These are phyloP conservation scores for Periplaneta americana DNA, from an alignment of 1,140 invertebrate species.

Conservation along the genomic window DNA sequence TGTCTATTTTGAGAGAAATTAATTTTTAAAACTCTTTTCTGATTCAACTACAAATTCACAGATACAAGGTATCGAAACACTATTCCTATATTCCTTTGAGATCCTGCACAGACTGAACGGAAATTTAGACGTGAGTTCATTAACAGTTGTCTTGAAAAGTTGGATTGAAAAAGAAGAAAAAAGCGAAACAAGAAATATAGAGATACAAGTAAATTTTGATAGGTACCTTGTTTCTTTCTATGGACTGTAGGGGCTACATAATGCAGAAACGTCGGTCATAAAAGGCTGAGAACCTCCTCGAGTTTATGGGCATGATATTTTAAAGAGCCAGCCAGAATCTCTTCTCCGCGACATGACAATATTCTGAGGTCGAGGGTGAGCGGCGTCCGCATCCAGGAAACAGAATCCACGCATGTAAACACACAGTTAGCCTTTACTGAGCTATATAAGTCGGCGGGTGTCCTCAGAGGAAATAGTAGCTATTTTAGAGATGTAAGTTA, in stretches of 20 bases:
- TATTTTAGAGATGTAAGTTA: conserved; percentile 5
- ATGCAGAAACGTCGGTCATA: neutral
- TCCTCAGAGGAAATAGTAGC: conserved; percentile 6
- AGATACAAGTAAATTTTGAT: too few species aligned
- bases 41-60: too few species aligned
- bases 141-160: too few species aligned
- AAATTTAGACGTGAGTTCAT: too few species aligned
- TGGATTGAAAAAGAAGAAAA: too few species aligned
- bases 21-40: too few species aligned
- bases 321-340: neutral
- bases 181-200: too few species aligned
- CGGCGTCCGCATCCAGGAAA: neutral
- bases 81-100: too few species aligned
- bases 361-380: neutral
- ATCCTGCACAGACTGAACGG: too few species aligned
- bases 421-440: neutral
- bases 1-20: too few species aligned
- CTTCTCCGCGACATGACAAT: neutral
- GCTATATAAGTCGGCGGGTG: neutral
- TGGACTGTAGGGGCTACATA: neutral
- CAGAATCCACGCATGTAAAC: neutral
- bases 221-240: too few species aligned
- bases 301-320: neutral
- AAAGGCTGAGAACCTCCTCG: neutral
- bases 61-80: too few species aligned